These are phyloP conservation scores for Neosilurus mollespiculum DNA, from an alignment of 2,797 vertebrate species.

Conservation along the genomic window DNA sequence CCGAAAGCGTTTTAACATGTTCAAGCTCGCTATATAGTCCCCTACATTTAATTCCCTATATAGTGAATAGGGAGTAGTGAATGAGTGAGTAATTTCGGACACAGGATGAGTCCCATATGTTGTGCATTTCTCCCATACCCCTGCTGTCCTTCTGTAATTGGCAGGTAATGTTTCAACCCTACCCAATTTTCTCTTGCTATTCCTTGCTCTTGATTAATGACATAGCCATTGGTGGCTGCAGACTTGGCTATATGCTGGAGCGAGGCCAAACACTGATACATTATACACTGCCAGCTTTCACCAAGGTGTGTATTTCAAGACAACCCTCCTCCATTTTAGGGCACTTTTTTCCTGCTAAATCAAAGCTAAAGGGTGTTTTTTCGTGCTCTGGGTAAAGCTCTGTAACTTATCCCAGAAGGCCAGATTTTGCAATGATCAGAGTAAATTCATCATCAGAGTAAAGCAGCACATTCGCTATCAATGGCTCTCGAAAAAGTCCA, in stretches of 20 bases:
- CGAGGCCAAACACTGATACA: constrained; percentile 70
- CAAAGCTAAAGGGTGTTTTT: constrained; percentile 52
- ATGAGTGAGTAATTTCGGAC: too few relatives aligned
- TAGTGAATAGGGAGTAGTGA: too few relatives aligned
- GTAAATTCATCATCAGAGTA: not conserved
- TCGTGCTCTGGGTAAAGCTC: constrained; percentile 46
- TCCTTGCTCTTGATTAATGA: constrained; percentile 64
- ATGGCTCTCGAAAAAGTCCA: not conserved
- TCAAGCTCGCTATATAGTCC: too few relatives aligned
- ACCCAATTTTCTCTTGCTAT: constrained; percentile 43
- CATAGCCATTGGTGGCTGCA: constrained; percentile 58
- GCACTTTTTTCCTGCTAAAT: constrained; percentile 47
- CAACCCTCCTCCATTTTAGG: constrained; percentile 60
- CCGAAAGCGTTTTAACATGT: too few relatives aligned
- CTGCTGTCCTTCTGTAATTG: constrained; percentile 68
- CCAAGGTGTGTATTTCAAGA: constrained; percentile 81
- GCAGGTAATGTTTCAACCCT: constrained; percentile 74
- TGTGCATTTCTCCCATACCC: constrained; percentile 64
- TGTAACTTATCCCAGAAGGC: constrained; percentile 38
- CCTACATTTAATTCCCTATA: too few relatives aligned
- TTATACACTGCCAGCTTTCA: constrained; percentile 78
- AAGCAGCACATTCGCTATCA: not conserved
- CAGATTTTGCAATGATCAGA: constrained; percentile 1
- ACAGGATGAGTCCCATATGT: constrained; percentile 71
- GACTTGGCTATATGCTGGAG: constrained; percentile 67